Evolutionary conservation across 1,140 invertebrate species (phyloP).

Genomic region (Latrodectus geometricus): DNA sequence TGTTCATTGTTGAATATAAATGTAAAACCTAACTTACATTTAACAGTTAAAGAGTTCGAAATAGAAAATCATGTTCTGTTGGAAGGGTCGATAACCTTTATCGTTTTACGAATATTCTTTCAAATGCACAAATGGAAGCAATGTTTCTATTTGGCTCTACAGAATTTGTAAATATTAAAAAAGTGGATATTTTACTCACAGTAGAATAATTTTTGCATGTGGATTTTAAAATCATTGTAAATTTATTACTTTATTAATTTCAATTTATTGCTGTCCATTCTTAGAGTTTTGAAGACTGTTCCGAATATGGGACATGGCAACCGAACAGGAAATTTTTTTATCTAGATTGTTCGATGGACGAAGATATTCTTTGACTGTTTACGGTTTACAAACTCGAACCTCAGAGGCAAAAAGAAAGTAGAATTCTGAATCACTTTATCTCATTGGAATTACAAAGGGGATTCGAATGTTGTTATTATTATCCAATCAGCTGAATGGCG

Average conservation of each 20-base stretch:
- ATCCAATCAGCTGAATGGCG: slow-evolving; percentile 8
- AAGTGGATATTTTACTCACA: neutral
- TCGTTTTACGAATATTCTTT: too few relatives aligned
- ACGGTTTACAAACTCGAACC: neutral
- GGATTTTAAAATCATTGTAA: slow-evolving; percentile 4
- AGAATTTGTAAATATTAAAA: neutral
- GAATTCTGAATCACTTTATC: neutral
- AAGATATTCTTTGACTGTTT: slow-evolving; percentile 18
- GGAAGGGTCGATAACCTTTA: too few relatives aligned
- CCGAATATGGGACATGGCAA: slow-evolving; percentile 4
- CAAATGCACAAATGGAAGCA: too few relatives aligned
- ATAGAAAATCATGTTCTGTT: too few relatives aligned
- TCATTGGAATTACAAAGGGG: slow-evolving; percentile 9
- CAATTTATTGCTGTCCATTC: neutral
- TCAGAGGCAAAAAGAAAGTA: slow-evolving; percentile 14
- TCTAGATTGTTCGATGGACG: neutral
- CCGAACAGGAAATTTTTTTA: neutral
- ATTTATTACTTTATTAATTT: slow-evolving; percentile 3
- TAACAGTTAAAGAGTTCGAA: too few relatives aligned
- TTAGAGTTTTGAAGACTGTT: neutral
- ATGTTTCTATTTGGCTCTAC: neutral
- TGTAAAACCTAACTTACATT: too few relatives aligned
- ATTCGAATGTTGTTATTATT: slow-evolving; percentile 22
- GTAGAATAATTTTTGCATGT: too few relatives aligned
- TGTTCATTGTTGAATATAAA: too few relatives aligned